Percentiles rank a stretch among this genome's conserved stretches.
These are phyloP conservation scores for Drosophila ogumai DNA, from an alignment of 1,140 invertebrate genomes.

Conservation along the genomic window DNA sequence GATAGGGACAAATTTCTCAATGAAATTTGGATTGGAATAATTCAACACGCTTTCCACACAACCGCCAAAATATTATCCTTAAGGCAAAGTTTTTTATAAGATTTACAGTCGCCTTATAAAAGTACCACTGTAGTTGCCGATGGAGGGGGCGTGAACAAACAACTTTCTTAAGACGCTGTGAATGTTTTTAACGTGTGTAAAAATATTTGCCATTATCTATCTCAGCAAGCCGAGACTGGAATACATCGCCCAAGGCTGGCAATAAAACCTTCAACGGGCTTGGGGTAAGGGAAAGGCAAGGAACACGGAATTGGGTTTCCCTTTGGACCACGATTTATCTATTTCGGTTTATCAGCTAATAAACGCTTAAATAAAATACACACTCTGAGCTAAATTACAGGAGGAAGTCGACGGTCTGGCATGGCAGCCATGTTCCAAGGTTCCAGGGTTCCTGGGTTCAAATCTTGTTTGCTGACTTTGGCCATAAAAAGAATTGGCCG, in stretches of 20 bases:
- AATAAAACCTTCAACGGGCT: conserved; percentile 73
- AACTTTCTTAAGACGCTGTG: conserved; percentile 69
- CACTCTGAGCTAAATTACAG: conserved; percentile 79
- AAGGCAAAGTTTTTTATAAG: neutral
- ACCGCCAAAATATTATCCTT: neutral
- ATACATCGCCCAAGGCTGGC: conserved; percentile 55
- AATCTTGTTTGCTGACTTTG: conserved; percentile 36
- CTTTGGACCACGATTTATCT: conserved; percentile 70
- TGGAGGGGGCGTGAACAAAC: conserved; percentile 62
- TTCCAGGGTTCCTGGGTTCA: neutral
- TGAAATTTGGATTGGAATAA: neutral
- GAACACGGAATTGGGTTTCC: conserved; percentile 28
- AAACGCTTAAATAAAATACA: conserved; percentile 84
- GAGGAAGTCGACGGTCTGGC: conserved; percentile 14
- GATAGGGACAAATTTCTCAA: neutral
- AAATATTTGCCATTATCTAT: conserved; percentile 75
- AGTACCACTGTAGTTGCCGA: conserved; percentile 13
- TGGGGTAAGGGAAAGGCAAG: conserved; percentile 1
- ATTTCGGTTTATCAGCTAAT: conserved; percentile 82
- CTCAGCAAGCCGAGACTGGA: conserved; percentile 54
- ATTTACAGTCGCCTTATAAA: conserved; percentile 5
- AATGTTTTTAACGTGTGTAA: conserved; percentile 57
- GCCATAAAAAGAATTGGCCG: conserved; percentile 45
- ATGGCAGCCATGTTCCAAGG: conserved; percentile 5
- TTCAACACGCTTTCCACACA: neutral